These are phyloP conservation scores for Gastrophryne carolinensis DNA, from an alignment of 2,797 vertebrate species.

Conservation along the genomic window DNA sequence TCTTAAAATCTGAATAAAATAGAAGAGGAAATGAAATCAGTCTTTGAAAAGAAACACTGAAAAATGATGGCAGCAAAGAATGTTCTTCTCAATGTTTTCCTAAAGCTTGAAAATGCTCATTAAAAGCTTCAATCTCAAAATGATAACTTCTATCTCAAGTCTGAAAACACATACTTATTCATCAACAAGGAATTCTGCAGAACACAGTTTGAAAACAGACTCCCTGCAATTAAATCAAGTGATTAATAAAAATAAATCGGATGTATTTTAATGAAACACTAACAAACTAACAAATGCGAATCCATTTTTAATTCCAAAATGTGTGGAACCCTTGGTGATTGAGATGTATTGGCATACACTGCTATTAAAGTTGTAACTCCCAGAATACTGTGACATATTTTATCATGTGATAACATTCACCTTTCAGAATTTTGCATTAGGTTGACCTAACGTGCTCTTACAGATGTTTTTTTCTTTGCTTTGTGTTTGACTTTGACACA, in stretches of 20 bases:
- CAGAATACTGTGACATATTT: neutral
- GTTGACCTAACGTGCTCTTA: too few species aligned
- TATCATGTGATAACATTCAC: neutral
- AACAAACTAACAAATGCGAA: conserved; percentile 1
- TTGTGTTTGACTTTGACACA: too few species aligned
- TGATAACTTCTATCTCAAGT: neutral
- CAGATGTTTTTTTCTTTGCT: too few species aligned
- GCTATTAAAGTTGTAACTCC: neutral
- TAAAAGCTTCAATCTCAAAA: neutral
- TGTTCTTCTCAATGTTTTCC: neutral
- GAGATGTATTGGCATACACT: neutral
- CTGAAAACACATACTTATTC: neutral
- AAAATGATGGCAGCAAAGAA: neutral
- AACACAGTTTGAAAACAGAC: neutral
- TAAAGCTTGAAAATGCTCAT: neutral
- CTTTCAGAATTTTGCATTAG: neutral
- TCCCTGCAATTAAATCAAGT: conserved; percentile 1
- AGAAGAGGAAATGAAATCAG: neutral
- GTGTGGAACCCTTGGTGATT: neutral
- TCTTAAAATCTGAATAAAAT: neutral
- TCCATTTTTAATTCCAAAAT: neutral
- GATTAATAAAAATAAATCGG: conserved; percentile 8
- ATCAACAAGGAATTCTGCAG: neutral
- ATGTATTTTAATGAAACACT: neutral
- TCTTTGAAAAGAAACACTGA: neutral